Evolutionary conservation across 1,140 invertebrate genomes (phyloP), one percentile per base, ranked within the genome.

Genomic region (Pogonognathellus flavescens): DNA sequence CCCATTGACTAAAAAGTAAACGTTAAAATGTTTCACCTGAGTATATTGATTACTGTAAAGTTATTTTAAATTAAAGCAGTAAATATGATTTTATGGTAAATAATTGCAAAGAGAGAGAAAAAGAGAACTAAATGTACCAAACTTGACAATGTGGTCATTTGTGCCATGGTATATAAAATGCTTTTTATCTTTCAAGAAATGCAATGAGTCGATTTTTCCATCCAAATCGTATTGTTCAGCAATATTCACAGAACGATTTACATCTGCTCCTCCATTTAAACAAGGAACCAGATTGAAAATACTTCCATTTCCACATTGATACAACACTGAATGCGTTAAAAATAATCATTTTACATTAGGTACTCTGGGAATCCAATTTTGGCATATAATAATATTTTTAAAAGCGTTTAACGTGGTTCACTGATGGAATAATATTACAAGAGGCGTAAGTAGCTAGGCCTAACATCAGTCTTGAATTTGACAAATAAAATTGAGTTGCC

Each of bases 131-230:
- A 86, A 60, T 50, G 20, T 86, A 86, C 85, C 85, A 83, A 86
- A 60, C 22, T 83, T 57, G 6, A 86, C 81, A 66, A 72, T 66
- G 49, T 55, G 22, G 57, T 86, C 85, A 16, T 81, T 80, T 70
- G 80, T 86, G 16, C 85, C 85, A 20, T 86, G 85, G 20, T 86
- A 81, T 25, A 86, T 22, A 18, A 82, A 86, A 83, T 86, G 85
- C 25, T 52, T 70, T 22, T 66, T 83, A 9, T 20, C n/a, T 59
- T 59, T 50, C 14, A 86, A 57, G 72, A 83, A 83, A 8, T 66
- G 18, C 16, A 86, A 41, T 0, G 85, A 55, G 31, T 86, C 85
- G 50, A 86, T 86, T 55, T 72, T 57, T 5, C 80, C 81, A 3
- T 49, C 20, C 1, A 14, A n/a, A 14, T 59, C 59, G 22, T 53